phyloP scores from a whole-genome alignment of 2,888 invertebrate species.

The Eilema depressum region DNA sequence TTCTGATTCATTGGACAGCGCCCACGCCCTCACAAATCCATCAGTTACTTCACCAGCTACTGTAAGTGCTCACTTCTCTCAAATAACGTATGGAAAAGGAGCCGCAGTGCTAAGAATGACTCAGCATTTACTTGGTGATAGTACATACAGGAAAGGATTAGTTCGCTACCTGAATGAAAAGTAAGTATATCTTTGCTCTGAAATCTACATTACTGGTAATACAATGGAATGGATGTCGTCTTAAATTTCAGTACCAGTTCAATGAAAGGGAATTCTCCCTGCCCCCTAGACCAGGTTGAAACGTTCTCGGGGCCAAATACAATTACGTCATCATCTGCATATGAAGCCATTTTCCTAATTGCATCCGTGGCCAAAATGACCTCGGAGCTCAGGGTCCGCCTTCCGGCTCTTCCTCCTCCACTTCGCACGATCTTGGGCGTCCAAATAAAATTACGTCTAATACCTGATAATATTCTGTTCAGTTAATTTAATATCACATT shows the following conservation, averaged over 20 bases:
- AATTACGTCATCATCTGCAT: no score
- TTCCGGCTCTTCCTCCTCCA: no score
- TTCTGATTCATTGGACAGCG: slow-evolving; percentile 85
- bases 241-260: no score
- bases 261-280: neutral
- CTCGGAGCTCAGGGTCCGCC: no score
- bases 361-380: no score
- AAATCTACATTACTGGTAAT: neutral
- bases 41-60: slow-evolving; percentile 86
- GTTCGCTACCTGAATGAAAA: slow-evolving; percentile 12
- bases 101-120: slow-evolving; percentile 89
- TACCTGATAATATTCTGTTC: no score
- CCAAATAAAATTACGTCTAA: no score
- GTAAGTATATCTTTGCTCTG: slow-evolving; percentile 15
- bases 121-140: slow-evolving; percentile 86
- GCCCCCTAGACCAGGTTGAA: neutral
- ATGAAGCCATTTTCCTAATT: no score
- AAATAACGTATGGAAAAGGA: slow-evolving; percentile 90
- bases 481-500: no score
- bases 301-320: no score
- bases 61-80: slow-evolving; percentile 88
- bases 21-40: slow-evolving; percentile 87
- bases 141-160: slow-evolving; percentile 84
- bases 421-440: no score
- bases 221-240: neutral